phyloP scores from a whole-genome alignment of 1,140 invertebrate genomes.

The Gyrodactylus bullatarudis region DNA sequence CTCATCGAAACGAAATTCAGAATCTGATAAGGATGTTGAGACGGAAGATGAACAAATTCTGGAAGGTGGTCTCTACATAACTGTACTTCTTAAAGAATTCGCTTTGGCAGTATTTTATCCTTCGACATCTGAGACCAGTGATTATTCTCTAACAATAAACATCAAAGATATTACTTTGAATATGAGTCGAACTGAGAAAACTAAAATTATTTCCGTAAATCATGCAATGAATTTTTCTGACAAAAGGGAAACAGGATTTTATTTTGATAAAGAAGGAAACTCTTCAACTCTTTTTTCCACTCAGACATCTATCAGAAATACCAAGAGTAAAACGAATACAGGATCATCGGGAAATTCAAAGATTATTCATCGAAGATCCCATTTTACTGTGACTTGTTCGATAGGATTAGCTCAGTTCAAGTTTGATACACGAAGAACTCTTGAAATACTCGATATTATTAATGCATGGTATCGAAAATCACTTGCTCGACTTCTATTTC shows the following conservation, averaged over 20 bases:
- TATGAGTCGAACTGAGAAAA: not conserved
- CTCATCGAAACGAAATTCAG: conserved; percentile 19
- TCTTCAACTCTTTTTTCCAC: not conserved
- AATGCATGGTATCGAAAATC: conserved; percentile 66
- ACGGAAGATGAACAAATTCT: not conserved
- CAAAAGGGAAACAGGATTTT: not conserved
- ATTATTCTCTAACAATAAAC: not conserved
- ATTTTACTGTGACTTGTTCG: conserved; percentile 43
- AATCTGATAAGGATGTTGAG: conserved; percentile 11
- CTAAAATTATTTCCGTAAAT: not conserved
- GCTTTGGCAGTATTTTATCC: not conserved
- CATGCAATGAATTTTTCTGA: not conserved
- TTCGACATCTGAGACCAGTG: not conserved
- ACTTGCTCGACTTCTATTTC: conserved; percentile 55
- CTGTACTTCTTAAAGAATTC: not conserved
- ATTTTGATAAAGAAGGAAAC: not conserved
- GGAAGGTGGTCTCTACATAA: not conserved
- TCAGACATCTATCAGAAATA: not conserved
- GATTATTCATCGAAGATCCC: not conserved
- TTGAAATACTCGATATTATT: conserved; percentile 79
- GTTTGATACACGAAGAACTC: conserved; percentile 83
- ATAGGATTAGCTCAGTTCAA: conserved; percentile 91
- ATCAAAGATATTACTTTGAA: not conserved
- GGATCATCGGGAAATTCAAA: not conserved
- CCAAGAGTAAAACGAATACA: not conserved